Evolutionary conservation across 2,113 vertebrate genomes (phyloP), one percentile per base, ranked within the genome.

Genomic region (Hypanus sabinus): DNA sequence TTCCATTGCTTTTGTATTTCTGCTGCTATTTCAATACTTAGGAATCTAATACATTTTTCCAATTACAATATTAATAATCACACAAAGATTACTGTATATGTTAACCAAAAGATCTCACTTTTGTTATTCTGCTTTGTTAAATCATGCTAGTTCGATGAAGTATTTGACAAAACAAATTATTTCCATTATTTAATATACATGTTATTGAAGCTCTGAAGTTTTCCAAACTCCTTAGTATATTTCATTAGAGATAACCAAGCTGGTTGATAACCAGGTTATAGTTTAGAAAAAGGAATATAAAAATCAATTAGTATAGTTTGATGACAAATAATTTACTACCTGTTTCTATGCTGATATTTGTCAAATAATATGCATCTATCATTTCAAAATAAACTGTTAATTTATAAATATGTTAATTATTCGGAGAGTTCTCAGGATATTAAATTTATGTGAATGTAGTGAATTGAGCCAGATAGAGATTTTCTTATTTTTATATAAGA

Each of bases 401-500:
- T 46, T 8, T 70, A 46, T 93, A 73, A 55, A 71, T 73, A 92
- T 92, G 90, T 38, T 92, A 71, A 70, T 70, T 92, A 22, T 2
- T 93, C 16, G 36, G 18, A 46, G 33, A 46, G 10, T 73, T 71
- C 22, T 20, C 2, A 8, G 7, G 33, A 73, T 93, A 14, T 71
- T 30, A 65, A 65, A 90, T 36, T 70, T 92, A 73, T 20, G 46
- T 27, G 36, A 93, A 73, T 93, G 62, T 14, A 93, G 70, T 38
- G 90, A 38, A 24, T 46, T 73, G 68, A 38, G 68, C 65, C 88
- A 92, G 65, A 30, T 92, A 92, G 88, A 38, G 70, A 46, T 71
- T 93, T 91, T 68, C 68, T 91, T 91, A 20, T 68, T 38, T 93
- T 93, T 36, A 93, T 93, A 55, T 27, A 73, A 20, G n/a, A 73